phyloP scores from a whole-genome alignment of 1,140 invertebrate genomes.

The Drosophila jambulina region DNA sequence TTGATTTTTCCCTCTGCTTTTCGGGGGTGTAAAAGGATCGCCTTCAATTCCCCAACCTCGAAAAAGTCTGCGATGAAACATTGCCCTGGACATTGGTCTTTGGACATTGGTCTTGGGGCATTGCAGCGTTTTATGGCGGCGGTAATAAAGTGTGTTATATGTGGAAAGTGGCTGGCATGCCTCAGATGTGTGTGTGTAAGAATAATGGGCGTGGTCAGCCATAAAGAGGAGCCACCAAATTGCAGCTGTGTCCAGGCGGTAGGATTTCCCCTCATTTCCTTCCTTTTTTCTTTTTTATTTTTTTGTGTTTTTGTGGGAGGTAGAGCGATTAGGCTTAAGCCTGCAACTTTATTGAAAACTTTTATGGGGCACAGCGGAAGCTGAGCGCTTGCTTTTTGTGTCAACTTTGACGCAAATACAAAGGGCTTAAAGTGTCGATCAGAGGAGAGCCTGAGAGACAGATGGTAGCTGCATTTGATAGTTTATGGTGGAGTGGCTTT shows the following conservation, averaged over 20 bases:
- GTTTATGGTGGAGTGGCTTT: constrained; percentile 18
- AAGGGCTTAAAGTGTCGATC: constrained; percentile 24
- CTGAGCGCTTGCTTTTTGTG: constrained; percentile 16
- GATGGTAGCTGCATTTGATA: constrained; percentile 17
- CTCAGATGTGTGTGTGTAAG: neutral
- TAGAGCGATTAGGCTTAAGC: constrained; percentile 66
- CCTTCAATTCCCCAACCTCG: constrained; percentile 7
- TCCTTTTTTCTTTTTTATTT: neutral
- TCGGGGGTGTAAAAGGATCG: neutral
- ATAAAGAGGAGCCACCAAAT: constrained; percentile 39
- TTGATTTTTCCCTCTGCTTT: constrained; percentile 11
- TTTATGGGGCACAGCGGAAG: constrained; percentile 36
- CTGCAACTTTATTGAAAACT: constrained; percentile 76
- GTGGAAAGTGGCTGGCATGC: constrained; percentile 2
- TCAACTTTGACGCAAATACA: constrained; percentile 32
- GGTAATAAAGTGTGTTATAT: constrained; percentile 56
- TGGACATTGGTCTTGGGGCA: constrained; percentile 32
- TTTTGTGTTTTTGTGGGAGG: constrained; percentile 23
- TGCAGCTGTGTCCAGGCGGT: constrained; percentile 37
- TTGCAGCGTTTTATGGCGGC: constrained; percentile 50
- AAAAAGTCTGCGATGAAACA: constrained; percentile 36
- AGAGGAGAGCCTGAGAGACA: neutral
- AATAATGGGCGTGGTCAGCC: constrained; percentile 50
- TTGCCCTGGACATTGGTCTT: constrained; percentile 20
- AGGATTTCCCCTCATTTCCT: neutral